phyloP scores from a whole-genome alignment of 1,140 invertebrate species.

The Physella acuta region DNA sequence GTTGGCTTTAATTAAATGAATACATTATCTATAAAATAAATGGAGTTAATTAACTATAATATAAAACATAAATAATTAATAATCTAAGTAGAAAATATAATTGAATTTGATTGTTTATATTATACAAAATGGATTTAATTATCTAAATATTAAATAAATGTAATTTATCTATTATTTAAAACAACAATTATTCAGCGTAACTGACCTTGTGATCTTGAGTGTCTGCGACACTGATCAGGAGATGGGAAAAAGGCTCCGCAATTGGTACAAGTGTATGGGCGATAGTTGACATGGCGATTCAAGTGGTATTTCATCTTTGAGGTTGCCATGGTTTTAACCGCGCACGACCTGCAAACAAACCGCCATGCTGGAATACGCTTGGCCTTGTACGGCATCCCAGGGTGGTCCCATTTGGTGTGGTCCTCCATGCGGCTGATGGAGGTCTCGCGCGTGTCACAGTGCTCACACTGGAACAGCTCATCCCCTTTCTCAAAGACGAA shows the following conservation, averaged over 20 bases:
- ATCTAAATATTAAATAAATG: no score
- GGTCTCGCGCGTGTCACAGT: conserved; percentile 26
- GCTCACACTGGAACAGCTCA: conserved; percentile 27
- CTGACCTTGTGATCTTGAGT: conserved; percentile 29
- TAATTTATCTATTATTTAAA: no score
- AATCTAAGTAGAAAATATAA: no score
- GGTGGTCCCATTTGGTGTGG: conserved; percentile 26
- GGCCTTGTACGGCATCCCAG: conserved; percentile 3
- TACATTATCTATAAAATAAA: no score
- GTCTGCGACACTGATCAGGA: conserved; percentile 35
- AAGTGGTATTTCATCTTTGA: conserved; percentile 38
- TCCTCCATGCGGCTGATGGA: conserved; percentile 26
- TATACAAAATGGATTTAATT: no score
- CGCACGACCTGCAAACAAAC: conserved; percentile 31
- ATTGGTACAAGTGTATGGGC: conserved; percentile 33
- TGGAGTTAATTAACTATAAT: no score
- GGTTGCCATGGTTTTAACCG: conserved; percentile 32
- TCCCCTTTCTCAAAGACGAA: conserved; percentile 27
- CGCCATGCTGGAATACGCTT: conserved; percentile 31
- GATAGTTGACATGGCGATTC: conserved; percentile 35
- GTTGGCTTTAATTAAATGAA: no score
- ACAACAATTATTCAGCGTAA: neutral
- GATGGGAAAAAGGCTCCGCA: conserved; percentile 32
- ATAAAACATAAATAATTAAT: no score
- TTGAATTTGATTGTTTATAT: no score